Base-by-base conservation (phyloP, 2,888 invertebrate species). In the Limnephilus auricula region DNA sequence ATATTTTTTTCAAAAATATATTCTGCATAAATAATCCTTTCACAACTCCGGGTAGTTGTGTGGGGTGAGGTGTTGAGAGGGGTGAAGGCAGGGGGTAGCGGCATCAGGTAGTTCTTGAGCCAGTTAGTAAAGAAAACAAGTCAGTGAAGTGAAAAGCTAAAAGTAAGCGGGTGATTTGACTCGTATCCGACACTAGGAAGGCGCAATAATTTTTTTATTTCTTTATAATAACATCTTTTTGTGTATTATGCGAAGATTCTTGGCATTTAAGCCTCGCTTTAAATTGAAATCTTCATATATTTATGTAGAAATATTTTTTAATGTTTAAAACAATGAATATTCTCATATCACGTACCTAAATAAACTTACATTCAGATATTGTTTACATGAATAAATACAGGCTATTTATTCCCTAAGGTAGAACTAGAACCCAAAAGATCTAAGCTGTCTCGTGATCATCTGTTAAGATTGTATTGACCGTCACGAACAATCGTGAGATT, bases 51-150 rank as follows among this genome's bases (percentile, higher is more conserved):
- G 50, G 50, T 65, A 65, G 50, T 80, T 80, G 80, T 31, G 80
- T 80, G 12, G 31, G 31, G 30, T n/a, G 30, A 80, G 31, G 30
- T 31, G 15, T 30, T 15, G 80, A 80, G n/a, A 30, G 13, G 50
- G 50, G 80, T 6, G 13, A 25, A 80, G 45, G 45, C 45, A 45
- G 45, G 45, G 45, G 13, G 45, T 45, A 45, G 45, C 15, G 45
- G 45, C 45, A 45, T 31, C 31, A 80, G 80, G 30, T 80, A 80
- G 31, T 25, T 80, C 80, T 80, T 32, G 31, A 80, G 80, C 80
- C 80, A 80, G 80, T 80, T 32, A 80, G 80, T 80, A 80, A 80
- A 80, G 80, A n/a, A 80, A 80, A 80, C 80, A 80, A 80, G 80
- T 80, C 50, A 65, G 50, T 25, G 80, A 80, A 80, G 80, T 80